Conservation (phyloP, 2,888 invertebrate species). For the Urechis unicinctus region DNA sequence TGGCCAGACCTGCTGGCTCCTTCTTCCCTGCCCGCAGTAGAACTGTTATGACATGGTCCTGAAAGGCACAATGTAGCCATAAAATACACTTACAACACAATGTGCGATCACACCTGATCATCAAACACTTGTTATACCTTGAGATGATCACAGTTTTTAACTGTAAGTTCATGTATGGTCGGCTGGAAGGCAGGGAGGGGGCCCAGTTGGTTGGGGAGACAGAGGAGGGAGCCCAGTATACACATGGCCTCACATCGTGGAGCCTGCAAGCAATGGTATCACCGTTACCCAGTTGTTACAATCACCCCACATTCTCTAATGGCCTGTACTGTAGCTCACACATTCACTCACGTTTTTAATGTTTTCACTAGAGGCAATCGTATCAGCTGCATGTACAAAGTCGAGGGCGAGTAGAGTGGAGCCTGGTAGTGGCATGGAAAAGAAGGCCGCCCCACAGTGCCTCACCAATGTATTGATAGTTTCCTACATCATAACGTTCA, state of each 20-base stretch:
- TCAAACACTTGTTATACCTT: too few species aligned
- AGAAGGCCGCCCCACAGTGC: conserved; percentile 74
- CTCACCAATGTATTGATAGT: conserved; percentile 72
- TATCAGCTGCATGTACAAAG: conserved; percentile 83
- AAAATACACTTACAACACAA: neutral
- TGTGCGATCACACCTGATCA: neutral
- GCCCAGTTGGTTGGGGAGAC: conserved; percentile 68
- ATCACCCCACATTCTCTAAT: too few species aligned
- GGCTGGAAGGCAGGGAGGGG: conserved; percentile 65
- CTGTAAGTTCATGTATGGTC: conserved; percentile 19
- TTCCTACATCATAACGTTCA: conserved; percentile 57
- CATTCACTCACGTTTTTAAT: conserved; percentile 50
- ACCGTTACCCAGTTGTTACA: too few species aligned
- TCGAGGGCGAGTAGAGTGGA: conserved; percentile 79
- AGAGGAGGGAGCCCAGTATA: conserved; percentile 77
- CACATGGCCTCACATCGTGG: conserved; percentile 87
- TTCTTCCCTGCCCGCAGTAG: conserved; percentile 79
- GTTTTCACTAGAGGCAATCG: conserved; percentile 75
- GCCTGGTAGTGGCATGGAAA: conserved; percentile 81
- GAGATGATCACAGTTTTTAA: conserved; percentile 62
- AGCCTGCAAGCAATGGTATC: conserved; percentile 51
- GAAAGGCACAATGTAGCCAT: conserved; percentile 16
- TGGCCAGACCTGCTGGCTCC: conserved; percentile 80
- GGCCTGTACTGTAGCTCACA: too few species aligned
- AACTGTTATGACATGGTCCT: conserved; percentile 83